A percentile compares a stretch with the other conserved stretches of the same genome.
These are phyloP conservation scores for Rotaria macrura DNA, from an alignment of 2,888 invertebrate genomes.

Conservation along the genomic window DNA sequence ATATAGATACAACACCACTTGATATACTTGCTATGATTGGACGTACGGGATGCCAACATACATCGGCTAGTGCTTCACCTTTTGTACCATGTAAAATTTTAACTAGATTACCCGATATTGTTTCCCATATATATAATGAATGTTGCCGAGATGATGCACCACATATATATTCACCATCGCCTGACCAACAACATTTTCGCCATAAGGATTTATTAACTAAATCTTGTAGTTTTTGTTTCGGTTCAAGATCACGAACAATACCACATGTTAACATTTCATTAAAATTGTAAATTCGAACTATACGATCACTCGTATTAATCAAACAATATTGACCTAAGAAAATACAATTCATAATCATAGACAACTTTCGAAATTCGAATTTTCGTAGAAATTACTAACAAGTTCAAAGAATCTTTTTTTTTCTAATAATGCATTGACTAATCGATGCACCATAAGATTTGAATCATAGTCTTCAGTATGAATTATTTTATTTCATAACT, in stretches of 20 bases:
- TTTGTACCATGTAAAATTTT: constrained; percentile 98
- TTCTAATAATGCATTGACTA: no score
- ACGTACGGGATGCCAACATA: constrained; percentile 97
- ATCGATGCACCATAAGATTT: no score
- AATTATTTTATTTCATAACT: no score
- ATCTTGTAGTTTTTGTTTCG: constrained; percentile 93
- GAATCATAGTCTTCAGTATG: no score
- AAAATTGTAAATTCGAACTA: constrained; percentile 86
- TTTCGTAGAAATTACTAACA: no score
- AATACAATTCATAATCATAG: neutral
- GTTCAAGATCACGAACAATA: constrained; percentile 55
- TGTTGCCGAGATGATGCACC: constrained; percentile 93
- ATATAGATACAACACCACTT: constrained; percentile 82
- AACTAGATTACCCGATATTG: constrained; percentile 87
- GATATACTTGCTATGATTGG: constrained; percentile 96
- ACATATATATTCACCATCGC: constrained; percentile 96
- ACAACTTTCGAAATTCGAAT: no score
- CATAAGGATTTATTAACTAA: constrained; percentile 96
- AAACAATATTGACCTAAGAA: constrained; percentile 65
- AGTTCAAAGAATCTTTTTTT: no score
- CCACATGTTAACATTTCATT: constrained; percentile 70
- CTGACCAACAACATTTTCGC: constrained; percentile 98
- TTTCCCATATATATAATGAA: constrained; percentile 95
- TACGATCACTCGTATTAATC: constrained; percentile 88
- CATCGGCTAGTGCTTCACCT: constrained; percentile 87